Evolutionary conservation across 1,140 invertebrate genomes (phyloP).

Genomic region (Rhopalosiphum maidis): DNA sequence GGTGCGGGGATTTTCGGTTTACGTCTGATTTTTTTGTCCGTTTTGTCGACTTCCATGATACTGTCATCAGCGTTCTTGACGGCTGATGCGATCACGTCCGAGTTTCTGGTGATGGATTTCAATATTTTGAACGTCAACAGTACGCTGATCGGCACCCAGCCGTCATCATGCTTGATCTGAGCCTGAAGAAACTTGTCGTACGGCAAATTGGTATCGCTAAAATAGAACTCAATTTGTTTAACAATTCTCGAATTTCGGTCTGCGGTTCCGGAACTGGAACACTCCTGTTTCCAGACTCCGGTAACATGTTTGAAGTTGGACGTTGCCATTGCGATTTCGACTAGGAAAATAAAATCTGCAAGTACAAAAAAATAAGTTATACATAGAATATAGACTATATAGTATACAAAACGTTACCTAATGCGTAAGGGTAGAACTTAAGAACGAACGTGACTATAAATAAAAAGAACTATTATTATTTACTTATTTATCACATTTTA

Average conservation of each 20-base stretch:
- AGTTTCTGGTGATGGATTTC: neutral
- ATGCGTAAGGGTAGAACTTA: too few relatives aligned
- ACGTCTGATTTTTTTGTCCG: neutral
- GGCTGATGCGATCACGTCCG: neutral
- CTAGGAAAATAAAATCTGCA: too few relatives aligned
- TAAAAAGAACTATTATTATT: too few relatives aligned
- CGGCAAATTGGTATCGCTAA: neutral
- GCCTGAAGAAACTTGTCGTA: neutral
- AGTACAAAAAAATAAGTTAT: too few relatives aligned
- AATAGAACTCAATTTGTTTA: neutral
- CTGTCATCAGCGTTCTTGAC: neutral
- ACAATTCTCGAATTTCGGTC: neutral
- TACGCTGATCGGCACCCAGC: neutral
- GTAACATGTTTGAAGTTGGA: too few relatives aligned
- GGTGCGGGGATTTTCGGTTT: neutral
- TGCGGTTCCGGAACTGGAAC: too few relatives aligned
- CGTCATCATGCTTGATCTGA: neutral
- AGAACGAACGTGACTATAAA: too few relatives aligned
- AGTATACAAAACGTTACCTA: too few relatives aligned
- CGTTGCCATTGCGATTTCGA: too few relatives aligned
- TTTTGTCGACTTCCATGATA: neutral
- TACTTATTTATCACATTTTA: too few relatives aligned
- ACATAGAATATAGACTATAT: too few relatives aligned
- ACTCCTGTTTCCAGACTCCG: too few relatives aligned
- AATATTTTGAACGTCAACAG: neutral